Conservation (phyloP, 2,113 vertebrate species). For the Myodes glareolus region DNA sequence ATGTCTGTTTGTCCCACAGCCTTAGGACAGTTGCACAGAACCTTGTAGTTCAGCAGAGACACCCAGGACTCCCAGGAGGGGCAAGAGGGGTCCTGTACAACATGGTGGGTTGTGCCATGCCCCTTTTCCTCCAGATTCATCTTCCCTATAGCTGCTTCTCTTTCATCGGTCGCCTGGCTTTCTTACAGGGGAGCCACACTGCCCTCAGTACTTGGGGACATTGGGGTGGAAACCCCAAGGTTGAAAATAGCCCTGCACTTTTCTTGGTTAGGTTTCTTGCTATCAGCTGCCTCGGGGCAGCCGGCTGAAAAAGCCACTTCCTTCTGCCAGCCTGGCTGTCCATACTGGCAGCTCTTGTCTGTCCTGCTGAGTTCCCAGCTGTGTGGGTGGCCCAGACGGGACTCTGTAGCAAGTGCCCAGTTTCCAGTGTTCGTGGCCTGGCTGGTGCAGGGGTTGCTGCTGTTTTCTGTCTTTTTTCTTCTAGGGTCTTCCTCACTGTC, state of each 20-base stretch:
- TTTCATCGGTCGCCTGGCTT: background rate
- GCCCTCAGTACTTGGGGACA: background rate
- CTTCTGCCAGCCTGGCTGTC: constrained; percentile 18
- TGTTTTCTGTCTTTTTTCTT: background rate
- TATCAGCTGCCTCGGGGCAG: background rate
- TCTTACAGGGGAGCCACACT: background rate
- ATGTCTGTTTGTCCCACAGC: background rate
- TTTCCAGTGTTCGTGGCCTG: rapidly evolving
- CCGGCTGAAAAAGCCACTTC: constrained; percentile 69
- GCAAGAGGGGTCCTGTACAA: rapidly evolving
- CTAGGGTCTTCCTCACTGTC: background rate
- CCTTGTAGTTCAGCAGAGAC: background rate
- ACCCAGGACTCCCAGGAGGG: background rate
- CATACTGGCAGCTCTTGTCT: background rate
- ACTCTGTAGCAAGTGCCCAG: background rate
- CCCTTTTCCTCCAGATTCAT: background rate
- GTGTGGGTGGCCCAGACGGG: rapidly evolving
- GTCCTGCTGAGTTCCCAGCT: background rate
- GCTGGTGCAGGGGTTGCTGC: rapidly evolving
- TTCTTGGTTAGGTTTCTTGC: constrained; percentile 67
- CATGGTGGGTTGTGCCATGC: rapidly evolving
- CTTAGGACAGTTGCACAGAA: rapidly evolving
- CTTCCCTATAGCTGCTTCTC: background rate
- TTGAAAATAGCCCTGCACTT: constrained; percentile 67
- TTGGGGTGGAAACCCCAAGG: constrained; percentile 67